Evolutionary conservation across 1,140 invertebrate genomes (phyloP).

Genomic region (Pentalonia nigronervosa): DNA sequence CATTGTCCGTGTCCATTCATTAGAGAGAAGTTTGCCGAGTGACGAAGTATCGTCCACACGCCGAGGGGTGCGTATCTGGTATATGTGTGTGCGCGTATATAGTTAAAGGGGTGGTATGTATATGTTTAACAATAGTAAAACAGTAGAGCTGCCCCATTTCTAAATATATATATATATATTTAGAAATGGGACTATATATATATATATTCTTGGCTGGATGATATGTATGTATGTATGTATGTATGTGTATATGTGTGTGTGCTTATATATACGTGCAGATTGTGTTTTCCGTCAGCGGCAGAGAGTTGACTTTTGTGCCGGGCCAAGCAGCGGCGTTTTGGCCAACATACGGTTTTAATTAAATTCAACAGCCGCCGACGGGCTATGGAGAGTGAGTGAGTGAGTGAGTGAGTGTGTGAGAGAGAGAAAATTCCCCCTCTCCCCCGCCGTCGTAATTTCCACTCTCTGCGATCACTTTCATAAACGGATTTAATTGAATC

Average conservation of each 20-base stretch:
- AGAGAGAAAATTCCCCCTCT: not conserved
- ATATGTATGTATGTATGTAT: not conserved
- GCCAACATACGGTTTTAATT: slow-evolving; percentile 58
- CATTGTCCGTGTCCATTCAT: slow-evolving; percentile 19
- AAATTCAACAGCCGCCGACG: slow-evolving; percentile 54
- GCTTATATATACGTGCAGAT: slow-evolving; percentile 16
- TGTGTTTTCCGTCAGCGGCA: slow-evolving; percentile 54
- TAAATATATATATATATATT: not conserved
- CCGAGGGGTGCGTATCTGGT: not conserved
- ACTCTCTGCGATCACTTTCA: slow-evolving; percentile 43
- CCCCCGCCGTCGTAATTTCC: not conserved
- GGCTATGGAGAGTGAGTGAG: not conserved
- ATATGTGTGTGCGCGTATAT: not conserved
- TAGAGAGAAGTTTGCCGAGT: not conserved
- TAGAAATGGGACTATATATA: no score
- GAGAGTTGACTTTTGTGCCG: slow-evolving; percentile 55
- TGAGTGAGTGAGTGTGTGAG: not conserved
- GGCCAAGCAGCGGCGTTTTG: slow-evolving; percentile 37
- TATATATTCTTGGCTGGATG: slow-evolving; percentile 1
- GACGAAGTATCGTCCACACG: not conserved
- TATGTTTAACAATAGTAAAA: slow-evolving; percentile 10
- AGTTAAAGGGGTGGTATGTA: not conserved
- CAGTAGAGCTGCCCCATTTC: not conserved
- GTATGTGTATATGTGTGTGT: not conserved
- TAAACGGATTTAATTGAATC: slow-evolving; percentile 58